Percentiles rank a stretch among this genome's conserved stretches.
These are phyloP conservation scores for Drosophila mercatorum DNA, from an alignment of 2,888 invertebrate genomes.

Conservation along the genomic window DNA sequence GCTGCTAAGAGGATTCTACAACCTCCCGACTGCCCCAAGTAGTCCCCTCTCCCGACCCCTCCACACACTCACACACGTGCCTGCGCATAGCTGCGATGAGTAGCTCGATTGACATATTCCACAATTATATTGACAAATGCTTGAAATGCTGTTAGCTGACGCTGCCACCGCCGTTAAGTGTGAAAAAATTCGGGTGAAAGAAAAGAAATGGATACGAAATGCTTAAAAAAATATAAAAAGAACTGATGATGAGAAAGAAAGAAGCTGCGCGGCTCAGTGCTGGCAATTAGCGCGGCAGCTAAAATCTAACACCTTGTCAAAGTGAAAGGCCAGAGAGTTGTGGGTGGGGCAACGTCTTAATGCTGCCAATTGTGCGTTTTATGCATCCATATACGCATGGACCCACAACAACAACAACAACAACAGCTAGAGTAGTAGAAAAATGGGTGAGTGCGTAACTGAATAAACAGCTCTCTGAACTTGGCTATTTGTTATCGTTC, in stretches of 20 bases:
- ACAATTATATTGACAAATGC: constrained; percentile 33
- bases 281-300: constrained; percentile 63
- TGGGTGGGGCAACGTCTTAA: constrained; percentile 55
- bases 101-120: constrained; percentile 56
- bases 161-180: constrained; percentile 45
- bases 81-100: constrained; percentile 2
- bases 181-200: constrained; percentile 42
- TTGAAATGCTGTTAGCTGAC: constrained; percentile 22
- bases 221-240: not conserved
- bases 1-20: constrained; percentile 16
- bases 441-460: constrained; percentile 46
- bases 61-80: constrained; percentile 16
- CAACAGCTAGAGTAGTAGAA: not conserved
- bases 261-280: constrained; percentile 33
- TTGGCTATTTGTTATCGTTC: constrained; percentile 40
- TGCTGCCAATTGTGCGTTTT: constrained; percentile 72
- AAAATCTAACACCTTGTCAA: constrained; percentile 74
- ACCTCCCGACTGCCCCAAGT: not conserved
- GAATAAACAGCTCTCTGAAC: constrained; percentile 40
- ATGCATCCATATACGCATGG: constrained; percentile 55
- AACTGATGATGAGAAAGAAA: constrained; percentile 7
- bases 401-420: not conserved
- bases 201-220: constrained; percentile 17
- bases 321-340: constrained; percentile 60
- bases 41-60: no score